Conservation (phyloP, 2,113 vertebrate species). For the Barnardius zonarius region DNA sequence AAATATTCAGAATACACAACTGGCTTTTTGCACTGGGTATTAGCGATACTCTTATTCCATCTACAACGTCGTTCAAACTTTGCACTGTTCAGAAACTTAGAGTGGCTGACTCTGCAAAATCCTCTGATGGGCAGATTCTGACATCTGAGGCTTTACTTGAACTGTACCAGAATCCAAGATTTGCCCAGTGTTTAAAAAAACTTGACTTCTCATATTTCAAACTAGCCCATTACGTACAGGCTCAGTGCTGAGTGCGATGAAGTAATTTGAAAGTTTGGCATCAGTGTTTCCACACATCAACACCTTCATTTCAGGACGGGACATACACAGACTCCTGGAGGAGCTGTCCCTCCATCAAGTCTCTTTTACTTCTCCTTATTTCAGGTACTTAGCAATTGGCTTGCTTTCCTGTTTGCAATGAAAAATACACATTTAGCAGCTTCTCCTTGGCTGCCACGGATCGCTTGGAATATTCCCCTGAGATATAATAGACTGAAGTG, state of each 20-base stretch:
- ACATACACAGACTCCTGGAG: neutral
- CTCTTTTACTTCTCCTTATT: neutral
- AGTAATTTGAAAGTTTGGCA: neutral
- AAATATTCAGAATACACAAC: neutral
- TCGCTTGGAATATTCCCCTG: neutral
- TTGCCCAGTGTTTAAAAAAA: neutral
- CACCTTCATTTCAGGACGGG: neutral
- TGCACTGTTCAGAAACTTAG: neutral
- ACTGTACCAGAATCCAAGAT: accelerated
- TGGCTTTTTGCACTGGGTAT: neutral
- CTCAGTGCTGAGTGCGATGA: accelerated
- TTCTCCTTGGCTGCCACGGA: neutral
- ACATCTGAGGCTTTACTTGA: neutral
- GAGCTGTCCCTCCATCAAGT: neutral
- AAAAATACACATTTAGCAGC: neutral
- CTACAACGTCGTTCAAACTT: neutral
- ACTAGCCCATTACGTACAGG: neutral
- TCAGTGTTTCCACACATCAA: accelerated
- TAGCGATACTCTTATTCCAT: neutral
- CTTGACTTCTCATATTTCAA: neutral
- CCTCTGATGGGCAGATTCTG: neutral
- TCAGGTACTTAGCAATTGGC: neutral
- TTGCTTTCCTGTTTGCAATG: neutral
- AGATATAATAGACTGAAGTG: neutral
- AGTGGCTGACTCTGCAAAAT: neutral